These are phyloP conservation scores for Amphiprion clarkii DNA, from an alignment of 2,797 vertebrate species.

Conservation along the genomic window DNA sequence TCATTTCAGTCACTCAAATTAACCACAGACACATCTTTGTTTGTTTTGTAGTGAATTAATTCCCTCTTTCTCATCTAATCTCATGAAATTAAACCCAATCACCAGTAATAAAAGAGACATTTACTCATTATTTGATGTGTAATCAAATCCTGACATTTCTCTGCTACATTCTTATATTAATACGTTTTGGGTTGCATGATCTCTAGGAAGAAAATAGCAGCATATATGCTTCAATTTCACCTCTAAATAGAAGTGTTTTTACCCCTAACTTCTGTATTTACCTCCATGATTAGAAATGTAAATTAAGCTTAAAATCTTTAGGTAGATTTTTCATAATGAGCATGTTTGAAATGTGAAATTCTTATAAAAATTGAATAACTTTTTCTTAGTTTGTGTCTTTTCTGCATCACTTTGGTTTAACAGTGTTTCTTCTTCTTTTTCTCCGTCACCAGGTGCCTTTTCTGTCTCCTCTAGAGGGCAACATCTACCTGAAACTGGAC, in stretches of 20 bases:
- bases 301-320: too few relatives aligned
- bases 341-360: slow-evolving; percentile 1
- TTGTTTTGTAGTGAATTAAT: slow-evolving; percentile 1
- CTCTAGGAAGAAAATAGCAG: background rate
- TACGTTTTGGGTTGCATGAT: background rate
- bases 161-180: background rate
- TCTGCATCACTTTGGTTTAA: background rate
- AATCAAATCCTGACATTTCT: background rate
- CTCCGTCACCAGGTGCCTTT: slow-evolving; percentile 83
- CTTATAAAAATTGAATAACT: too few relatives aligned
- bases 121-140: too few relatives aligned
- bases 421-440: background rate
- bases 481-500: slow-evolving; percentile 83
- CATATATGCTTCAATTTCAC: slow-evolving; percentile 8
- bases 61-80: background rate
- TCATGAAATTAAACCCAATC: background rate
- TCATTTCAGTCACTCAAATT: background rate
- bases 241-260: background rate
- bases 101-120: too few relatives aligned
- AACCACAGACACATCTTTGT: background rate
- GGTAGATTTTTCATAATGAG: background rate
- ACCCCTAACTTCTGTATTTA: too few relatives aligned
- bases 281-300: too few relatives aligned
- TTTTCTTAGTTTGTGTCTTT: background rate
- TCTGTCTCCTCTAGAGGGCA: slow-evolving; percentile 88